Evolutionary conservation across 2,888 invertebrate species (phyloP), one percentile per base, ranked within the genome.

Genomic region (Ischnura elegans): DNA sequence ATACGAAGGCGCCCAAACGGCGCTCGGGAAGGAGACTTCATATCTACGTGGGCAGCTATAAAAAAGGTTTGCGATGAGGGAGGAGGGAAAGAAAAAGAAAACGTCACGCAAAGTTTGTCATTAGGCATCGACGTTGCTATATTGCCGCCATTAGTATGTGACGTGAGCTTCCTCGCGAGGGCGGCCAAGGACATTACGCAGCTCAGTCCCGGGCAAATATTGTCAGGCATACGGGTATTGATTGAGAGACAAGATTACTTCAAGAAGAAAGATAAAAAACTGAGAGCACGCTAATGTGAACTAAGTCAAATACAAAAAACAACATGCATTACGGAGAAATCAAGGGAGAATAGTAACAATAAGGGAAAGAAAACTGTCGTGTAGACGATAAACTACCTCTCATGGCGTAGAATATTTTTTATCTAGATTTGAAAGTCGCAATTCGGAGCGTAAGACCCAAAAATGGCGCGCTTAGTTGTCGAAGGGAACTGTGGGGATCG

Each of bases 81-180:
- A n/a, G 43, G 45, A 86, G 86, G n/a, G n/a, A 43, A 86, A 25
- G n/a, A 45, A 43, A 46, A 46, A 25, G 45, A 45, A 86, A 86
- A 45, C 45, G 46, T 86, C 86, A 86, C 86, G 86, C 86, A 46
- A 86, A 86, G 86, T 86, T 86, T 86, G 86, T 86, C 86, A 86
- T 86, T 86, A 86, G 86, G 86, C 45, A 86, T 86, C 86, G 86
- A 86, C 86, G 86, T 86, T 86, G 86, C 86, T 86, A 86, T 86
- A 86, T 86, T 45, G 86, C 86, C 16, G 45, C 45, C 86, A 86
- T 86, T 86, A 86, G 43, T 36, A 45, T 76, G 46, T 86, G 86
- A n/a, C 86, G 86, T 86, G 86, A 42, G 5, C 85, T 45, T 19
- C 6, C 76, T 76, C 36, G 36, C 13, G 29, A 16, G 76, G 36